phyloP scores from a whole-genome alignment of 2,888 invertebrate genomes.

The Aphodius sticticus region DNA sequence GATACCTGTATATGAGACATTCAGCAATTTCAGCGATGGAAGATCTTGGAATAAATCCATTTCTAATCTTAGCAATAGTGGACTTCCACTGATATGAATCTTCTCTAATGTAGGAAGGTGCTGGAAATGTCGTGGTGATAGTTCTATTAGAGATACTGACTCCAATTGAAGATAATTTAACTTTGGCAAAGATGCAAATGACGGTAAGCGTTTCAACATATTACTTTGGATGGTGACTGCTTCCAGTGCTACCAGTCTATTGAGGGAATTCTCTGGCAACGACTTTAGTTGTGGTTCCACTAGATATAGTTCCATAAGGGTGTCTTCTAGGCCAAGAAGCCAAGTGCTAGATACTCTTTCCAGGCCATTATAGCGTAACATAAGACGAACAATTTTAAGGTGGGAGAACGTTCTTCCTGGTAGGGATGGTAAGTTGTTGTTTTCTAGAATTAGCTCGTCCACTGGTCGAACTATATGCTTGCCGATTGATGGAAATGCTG shows the following conservation, averaged over 20 bases:
- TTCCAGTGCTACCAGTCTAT: constrained; percentile 77
- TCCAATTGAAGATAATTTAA: constrained; percentile 79
- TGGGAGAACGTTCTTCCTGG: constrained; percentile 83
- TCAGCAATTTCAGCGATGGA: constrained; percentile 72
- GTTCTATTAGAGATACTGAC: constrained; percentile 70
- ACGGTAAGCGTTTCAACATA: constrained; percentile 76
- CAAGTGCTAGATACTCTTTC: constrained; percentile 84
- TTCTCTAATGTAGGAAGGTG: constrained; percentile 77
- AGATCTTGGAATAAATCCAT: constrained; percentile 70
- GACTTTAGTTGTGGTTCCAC: constrained; percentile 84
- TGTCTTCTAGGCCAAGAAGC: constrained; percentile 79
- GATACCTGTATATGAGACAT: constrained; percentile 80
- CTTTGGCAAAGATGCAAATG: constrained; percentile 74
- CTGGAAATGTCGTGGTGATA: constrained; percentile 74
- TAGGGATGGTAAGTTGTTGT: constrained; percentile 85
- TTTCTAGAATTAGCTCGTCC: constrained; percentile 87
- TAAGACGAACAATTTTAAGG: constrained; percentile 77
- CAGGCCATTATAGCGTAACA: constrained; percentile 84
- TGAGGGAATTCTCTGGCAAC: constrained; percentile 80
- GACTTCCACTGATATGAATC: constrained; percentile 76
- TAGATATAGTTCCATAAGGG: constrained; percentile 82
- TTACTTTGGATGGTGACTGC: constrained; percentile 85
- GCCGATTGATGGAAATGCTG: constrained; percentile 75
- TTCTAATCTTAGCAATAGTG: constrained; percentile 72
- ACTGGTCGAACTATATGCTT: constrained; percentile 74